Base-by-base conservation (phyloP, 37 sponge, comb jelly and placozoan genomes). In the Ephydatia muelleri region DNA sequence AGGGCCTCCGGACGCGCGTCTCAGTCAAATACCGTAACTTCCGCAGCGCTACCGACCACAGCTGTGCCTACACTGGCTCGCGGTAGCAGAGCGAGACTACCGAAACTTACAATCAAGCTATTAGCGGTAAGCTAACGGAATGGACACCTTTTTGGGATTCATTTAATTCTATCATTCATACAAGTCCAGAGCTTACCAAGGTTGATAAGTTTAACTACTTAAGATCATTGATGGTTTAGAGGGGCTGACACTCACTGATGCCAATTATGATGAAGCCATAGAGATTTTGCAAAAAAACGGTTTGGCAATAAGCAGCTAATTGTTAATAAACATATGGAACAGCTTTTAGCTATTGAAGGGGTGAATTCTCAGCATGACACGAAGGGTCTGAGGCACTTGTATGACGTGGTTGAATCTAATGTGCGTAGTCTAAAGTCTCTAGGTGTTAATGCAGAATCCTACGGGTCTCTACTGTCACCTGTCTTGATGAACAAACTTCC, bases 291-390 rank as follows among this genome's bases (percentile, higher is more conserved):
- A 67, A 34, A 6, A 34, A 6, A 68, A 34, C 8, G 82, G 29
- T 81, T 81, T 68, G 70, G 82, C 66, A 68, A 81, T 13, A 67
- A 81, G 5, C 70, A 68, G 34, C 82, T 35, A 68, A 67, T 81
- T 23, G 68, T 68, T 23, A 68, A 29, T 30, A 67, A 38, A 36
- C 82, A 81, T 34, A 81, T 81, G 70, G 82, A 81, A 3, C 25
- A n/a, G 21, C 70, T 81, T 29, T 68, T 68, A 69, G 23, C 25
- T 13, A 26, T 81, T 3, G 70, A 68, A 34, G 5, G 33, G n/a
- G 76, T 75, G 26, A 8, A 3, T 68, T 32, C 69, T 31, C 70
- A 68, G 38, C 35, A 81, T 33, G 9, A 81, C 35, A 21, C 13
- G 11, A 30, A 31, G 70, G 35, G 70, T 9, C 70, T 81, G 22